These are phyloP conservation scores for Ophiothrix spiculata DNA, from an alignment of 35 echinoderm and acorn worm genomes.

Conservation along the genomic window DNA sequence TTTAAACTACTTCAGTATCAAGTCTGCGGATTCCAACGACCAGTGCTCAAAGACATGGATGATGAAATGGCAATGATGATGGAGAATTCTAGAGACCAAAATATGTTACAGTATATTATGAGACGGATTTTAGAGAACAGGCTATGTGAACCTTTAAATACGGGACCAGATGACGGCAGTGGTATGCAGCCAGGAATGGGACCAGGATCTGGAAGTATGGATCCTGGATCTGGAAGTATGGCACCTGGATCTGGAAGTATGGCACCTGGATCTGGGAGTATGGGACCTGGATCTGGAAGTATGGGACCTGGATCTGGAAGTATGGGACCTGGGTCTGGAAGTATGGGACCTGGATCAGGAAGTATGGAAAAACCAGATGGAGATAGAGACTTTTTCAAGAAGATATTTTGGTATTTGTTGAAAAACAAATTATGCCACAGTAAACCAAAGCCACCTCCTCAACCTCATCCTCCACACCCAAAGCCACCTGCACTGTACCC, in stretches of 20 bases:
- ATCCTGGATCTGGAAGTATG: neutral
- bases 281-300: neutral
- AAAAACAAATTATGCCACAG: neutral
- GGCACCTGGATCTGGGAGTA: neutral
- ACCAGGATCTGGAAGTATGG: neutral
- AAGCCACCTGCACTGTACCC: neutral
- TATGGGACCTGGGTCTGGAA: neutral
- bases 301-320: neutral
- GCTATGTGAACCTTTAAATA: neutral
- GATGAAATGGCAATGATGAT: neutral
- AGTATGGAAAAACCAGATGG: neutral
- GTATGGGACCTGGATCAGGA: neutral
- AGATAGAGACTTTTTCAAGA: neutral
- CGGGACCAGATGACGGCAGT: neutral
- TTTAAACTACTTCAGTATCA: neutral
- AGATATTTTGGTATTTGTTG: neutral
- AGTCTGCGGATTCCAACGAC: neutral
- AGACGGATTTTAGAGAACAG: neutral
- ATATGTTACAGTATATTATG: neutral
- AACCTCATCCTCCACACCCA: neutral
- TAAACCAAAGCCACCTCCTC: neutral
- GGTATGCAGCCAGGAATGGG: neutral
- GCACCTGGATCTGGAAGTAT: neutral
- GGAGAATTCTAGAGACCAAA: neutral
- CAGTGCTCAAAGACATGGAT: neutral